Percentiles rank a stretch among this genome's conserved stretches.
phyloP scores from a whole-genome alignment of 2,888 invertebrate species.

The Cerceris rybyensis region DNA sequence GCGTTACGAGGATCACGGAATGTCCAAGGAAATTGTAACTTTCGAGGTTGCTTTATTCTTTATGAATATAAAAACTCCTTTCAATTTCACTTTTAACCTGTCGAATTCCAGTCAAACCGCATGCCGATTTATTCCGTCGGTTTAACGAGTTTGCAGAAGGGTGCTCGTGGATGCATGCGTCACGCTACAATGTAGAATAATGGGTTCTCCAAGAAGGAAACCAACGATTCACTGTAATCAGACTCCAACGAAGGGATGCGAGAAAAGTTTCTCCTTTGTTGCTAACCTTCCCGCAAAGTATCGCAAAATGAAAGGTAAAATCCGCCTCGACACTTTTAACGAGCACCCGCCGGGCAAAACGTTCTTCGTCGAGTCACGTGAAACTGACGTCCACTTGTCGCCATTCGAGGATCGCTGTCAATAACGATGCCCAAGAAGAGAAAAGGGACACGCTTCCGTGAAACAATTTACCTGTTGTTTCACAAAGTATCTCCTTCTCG shows the following conservation, averaged over 20 bases:
- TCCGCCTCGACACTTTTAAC: conserved; percentile 12
- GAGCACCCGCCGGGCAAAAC: conserved; percentile 28
- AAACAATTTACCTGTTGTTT: not conserved
- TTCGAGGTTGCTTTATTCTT: no score
- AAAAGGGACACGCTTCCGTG: conserved; percentile 8
- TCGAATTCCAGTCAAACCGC: no score
- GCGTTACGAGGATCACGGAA: no score
- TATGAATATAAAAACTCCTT: not conserved
- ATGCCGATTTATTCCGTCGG: no score
- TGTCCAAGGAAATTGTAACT: no score
- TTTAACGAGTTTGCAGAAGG: not conserved
- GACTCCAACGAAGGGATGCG: conserved; percentile 9
- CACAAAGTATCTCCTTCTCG: no score
- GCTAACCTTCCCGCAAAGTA: conserved; percentile 7
- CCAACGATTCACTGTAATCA: conserved; percentile 47
- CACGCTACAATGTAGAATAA: conserved; percentile 34
- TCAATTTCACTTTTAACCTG: no score
- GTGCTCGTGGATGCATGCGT: conserved; percentile 41
- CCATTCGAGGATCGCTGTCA: conserved; percentile 42
- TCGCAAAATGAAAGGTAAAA: conserved; percentile 29
- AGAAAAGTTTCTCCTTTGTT: conserved; percentile 29
- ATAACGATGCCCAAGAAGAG: conserved; percentile 12
- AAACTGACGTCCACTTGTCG: conserved; percentile 26
- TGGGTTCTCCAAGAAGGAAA: conserved; percentile 34
- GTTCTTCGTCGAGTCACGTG: conserved; percentile 21